These are phyloP conservation scores for Limonius californicus DNA, from an alignment of 1,140 invertebrate genomes.

Conservation along the genomic window DNA sequence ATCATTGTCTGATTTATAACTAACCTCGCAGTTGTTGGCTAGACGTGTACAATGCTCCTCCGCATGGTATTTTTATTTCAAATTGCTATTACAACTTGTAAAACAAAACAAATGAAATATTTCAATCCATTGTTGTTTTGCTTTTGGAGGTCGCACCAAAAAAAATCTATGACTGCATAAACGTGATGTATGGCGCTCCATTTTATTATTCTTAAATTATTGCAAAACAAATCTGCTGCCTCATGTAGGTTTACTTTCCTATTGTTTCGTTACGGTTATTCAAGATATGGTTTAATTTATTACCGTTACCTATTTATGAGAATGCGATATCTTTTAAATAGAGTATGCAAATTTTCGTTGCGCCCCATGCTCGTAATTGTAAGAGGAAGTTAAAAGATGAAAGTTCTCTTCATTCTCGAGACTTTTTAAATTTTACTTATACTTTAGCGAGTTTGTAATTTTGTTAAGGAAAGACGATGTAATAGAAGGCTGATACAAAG, in stretches of 20 bases:
- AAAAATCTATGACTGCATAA: not conserved
- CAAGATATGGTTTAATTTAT: too few species aligned
- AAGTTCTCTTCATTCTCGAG: too few species aligned
- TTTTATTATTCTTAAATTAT: not conserved
- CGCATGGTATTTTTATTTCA: not conserved
- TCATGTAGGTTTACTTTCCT: not conserved
- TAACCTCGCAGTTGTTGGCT: not conserved
- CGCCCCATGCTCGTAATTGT: too few species aligned
- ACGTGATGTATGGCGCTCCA: not conserved
- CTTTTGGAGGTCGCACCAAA: not conserved
- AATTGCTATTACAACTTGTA: not conserved
- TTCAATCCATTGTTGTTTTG: not conserved
- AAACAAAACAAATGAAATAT: slow-evolving; percentile 1
- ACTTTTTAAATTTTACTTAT: too few species aligned
- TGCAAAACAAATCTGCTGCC: not conserved
- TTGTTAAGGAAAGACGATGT: too few species aligned
- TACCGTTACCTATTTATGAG: too few species aligned
- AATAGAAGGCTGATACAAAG: too few species aligned
- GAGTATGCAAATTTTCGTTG: too few species aligned
- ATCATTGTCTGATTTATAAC: slow-evolving; percentile 1
- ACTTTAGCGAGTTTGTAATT: too few species aligned
- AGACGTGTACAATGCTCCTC: not conserved
- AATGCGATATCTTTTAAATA: too few species aligned
- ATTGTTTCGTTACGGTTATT: too few species aligned
- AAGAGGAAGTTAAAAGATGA: too few species aligned